Evolutionary conservation across 2,888 invertebrate species (phyloP).

Genomic region (Panzeria rudis): DNA sequence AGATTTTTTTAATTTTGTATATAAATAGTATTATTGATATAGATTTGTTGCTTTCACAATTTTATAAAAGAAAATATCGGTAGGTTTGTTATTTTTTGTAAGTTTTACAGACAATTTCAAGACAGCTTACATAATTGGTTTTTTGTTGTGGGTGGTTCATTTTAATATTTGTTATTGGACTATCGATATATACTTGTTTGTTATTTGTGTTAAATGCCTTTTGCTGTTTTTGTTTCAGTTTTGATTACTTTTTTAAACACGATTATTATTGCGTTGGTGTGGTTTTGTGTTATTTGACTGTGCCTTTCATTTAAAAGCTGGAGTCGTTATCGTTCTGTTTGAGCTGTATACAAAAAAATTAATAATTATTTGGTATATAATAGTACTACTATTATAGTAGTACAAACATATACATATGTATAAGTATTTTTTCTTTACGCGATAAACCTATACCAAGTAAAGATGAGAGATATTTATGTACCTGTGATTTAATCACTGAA

Average conservation of each 20-base stretch:
- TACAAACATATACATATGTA: no score
- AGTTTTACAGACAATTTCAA: slow-evolving; percentile 25
- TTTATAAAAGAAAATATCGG: slow-evolving; percentile 41
- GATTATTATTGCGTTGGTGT: slow-evolving; percentile 53
- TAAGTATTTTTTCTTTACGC: no score
- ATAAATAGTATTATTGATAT: slow-evolving; percentile 45
- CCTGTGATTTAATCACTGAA: no score
- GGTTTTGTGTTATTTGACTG: slow-evolving; percentile 57
- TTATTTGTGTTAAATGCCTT: slow-evolving; percentile 19
- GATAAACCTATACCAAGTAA: no score
- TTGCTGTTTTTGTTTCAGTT: slow-evolving; percentile 20
- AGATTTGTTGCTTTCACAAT: slow-evolving; percentile 34
- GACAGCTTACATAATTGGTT: slow-evolving; percentile 42
- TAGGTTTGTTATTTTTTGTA: slow-evolving; percentile 51
- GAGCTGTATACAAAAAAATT: slow-evolving; percentile 52
- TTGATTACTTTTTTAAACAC: slow-evolving; percentile 21
- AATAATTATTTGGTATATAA: slow-evolving; percentile 5
- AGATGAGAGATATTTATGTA: no score
- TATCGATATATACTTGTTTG: slow-evolving; percentile 38
- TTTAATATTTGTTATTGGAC: slow-evolving; percentile 27
- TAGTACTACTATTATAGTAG: no score
- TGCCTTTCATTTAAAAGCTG: slow-evolving; percentile 36
- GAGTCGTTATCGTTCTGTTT: slow-evolving; percentile 14
- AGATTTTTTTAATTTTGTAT: slow-evolving; percentile 49
- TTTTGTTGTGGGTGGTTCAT: slow-evolving; percentile 37